Base-by-base conservation (phyloP, 2,113 vertebrate species). In the Clupea harengus region DNA sequence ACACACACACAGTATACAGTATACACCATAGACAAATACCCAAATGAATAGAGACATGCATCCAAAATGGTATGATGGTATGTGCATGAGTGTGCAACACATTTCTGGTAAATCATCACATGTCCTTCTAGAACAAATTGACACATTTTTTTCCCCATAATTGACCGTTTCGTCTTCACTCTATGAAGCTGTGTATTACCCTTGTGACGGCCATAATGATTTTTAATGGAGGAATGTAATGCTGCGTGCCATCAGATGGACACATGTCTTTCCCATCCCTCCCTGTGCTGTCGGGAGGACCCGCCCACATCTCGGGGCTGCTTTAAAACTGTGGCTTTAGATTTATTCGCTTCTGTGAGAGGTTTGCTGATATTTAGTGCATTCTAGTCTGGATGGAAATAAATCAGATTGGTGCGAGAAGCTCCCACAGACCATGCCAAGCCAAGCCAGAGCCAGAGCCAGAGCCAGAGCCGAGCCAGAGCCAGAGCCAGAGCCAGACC, bases 331-430 rank as follows among this genome's bases (percentile, higher is more conserved):
- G 64, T 15, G 72, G 28, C 72, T 32, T 0, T 1, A 78, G 72
- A 78, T 78, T 78, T 78, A 78, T 78, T 32, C 28, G 4, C 25
- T 32, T 32, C 72, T 78, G 72, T 4, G 32, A 78, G 72, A 78
- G 72, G 28, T 44, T 78, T 44, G 72, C 72, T 78, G 72, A 78
- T 32, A 78, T 78, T 78, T 78, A 78, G 72, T 78, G 72, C 32
- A 15, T 1, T 17, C 72, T 78, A 11, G 13, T 78, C 72, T 32
- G 72, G 72, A 39, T 32, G 32, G 2, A 44, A 78, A 78, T 78
- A 78, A 78, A 78, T 78, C 72, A 78, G 72, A 78, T 39, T 15
- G 72, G 72, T 39, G 72, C 39, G 28, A n/a, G n/a, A 78, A 78
- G 72, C 72, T 78, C 72, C 72, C 72, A 78, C 28, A 78, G 10